phyloP scores from a whole-genome alignment of 2,797 vertebrate species.

The Artibeus jamaicensis region DNA sequence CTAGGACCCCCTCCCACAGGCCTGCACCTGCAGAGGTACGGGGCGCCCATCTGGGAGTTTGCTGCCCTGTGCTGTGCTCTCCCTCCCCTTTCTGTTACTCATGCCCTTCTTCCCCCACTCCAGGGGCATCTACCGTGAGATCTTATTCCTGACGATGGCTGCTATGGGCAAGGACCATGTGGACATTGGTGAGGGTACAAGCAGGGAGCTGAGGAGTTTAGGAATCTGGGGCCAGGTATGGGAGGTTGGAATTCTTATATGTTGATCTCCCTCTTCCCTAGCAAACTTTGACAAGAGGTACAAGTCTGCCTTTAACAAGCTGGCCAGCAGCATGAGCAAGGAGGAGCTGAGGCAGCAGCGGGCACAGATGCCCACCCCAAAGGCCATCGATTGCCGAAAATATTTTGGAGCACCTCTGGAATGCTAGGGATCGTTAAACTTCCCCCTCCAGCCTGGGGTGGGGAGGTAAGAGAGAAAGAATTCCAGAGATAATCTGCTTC shows the following conservation, averaged over 20 bases:
- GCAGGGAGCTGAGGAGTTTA: neutral
- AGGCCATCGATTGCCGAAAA: constrained; percentile 93
- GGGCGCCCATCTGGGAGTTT: neutral
- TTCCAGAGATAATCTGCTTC: neutral
- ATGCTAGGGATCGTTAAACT: constrained; percentile 83
- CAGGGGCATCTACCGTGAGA: constrained; percentile 94
- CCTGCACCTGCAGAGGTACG: constrained; percentile 75
- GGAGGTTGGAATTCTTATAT: neutral
- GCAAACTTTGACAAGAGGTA: constrained; percentile 93
- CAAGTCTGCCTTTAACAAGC: constrained; percentile 87
- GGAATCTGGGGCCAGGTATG: neutral
- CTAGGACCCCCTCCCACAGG: constrained; percentile 81
- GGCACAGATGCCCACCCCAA: constrained; percentile 89
- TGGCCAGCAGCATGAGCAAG: constrained; percentile 85
- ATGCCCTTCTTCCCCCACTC: neutral
- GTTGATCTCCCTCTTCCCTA: constrained; percentile 58
- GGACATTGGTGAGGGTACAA: constrained; percentile 79
- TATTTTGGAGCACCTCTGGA: constrained; percentile 91
- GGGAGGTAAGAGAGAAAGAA: constrained; percentile 9
- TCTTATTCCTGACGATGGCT: constrained; percentile 93
- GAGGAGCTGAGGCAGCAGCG: constrained; percentile 88
- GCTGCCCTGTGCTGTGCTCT: neutral
- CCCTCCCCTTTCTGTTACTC: neutral
- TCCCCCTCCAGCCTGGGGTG: neutral
- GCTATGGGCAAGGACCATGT: constrained; percentile 93